Evolutionary conservation across 2,113 vertebrate genomes (phyloP).

Genomic region (Callospermophilus lateralis): DNA sequence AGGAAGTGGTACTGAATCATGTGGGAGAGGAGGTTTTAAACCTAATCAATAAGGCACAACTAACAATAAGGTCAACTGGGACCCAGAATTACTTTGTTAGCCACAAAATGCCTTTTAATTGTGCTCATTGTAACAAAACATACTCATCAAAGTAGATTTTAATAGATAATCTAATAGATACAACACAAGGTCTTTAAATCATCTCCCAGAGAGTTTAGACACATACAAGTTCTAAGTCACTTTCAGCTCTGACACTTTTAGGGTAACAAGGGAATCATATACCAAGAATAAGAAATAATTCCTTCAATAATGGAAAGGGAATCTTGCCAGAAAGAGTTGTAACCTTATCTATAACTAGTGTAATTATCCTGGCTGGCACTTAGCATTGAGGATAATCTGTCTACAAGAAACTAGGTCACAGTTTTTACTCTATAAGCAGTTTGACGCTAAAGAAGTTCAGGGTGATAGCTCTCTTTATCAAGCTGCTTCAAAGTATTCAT

Average conservation of each 20-base stretch:
- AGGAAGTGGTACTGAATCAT: background rate
- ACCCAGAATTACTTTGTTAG: constrained; percentile 16
- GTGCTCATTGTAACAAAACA: background rate
- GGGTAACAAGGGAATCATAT: constrained; percentile 58
- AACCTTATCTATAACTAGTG: constrained; percentile 82
- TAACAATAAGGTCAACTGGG: background rate
- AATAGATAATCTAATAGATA: constrained; percentile 2
- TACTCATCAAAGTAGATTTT: constrained; percentile 42
- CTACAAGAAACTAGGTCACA: constrained; percentile 81
- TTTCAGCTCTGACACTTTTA: constrained; percentile 26
- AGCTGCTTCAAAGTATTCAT: background rate
- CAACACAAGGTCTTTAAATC: background rate
- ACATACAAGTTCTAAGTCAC: constrained; percentile 46
- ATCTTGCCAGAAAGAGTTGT: constrained; percentile 84
- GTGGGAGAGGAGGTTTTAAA: background rate
- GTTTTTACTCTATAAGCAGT: constrained; percentile 79
- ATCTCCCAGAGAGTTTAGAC: background rate
- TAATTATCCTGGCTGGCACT: constrained; percentile 83
- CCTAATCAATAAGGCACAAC: background rate
- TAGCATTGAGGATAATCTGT: constrained; percentile 71
- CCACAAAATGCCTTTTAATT: background rate
- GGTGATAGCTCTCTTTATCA: constrained; percentile 62
- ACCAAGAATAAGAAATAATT: constrained; percentile 83
- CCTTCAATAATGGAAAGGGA: constrained; percentile 82
- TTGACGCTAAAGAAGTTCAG: constrained; percentile 49